Evolutionary conservation across 23 tunicate genomes (phyloP).

Genomic region (Trididemnum clinides): DNA sequence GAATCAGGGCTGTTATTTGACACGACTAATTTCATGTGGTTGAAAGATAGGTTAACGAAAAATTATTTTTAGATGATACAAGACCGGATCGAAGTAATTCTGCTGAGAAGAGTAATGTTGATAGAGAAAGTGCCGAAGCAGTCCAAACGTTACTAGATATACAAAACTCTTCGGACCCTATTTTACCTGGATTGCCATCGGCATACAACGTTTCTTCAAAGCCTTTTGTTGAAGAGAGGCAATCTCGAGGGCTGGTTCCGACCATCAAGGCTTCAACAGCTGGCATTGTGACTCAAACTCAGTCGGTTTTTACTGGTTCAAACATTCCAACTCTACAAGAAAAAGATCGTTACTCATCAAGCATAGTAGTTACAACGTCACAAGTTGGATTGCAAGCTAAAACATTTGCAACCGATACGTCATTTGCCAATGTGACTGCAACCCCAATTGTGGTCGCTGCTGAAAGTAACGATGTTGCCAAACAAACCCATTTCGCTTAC

Average conservation of each 20-base stretch:
- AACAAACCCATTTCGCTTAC: background rate
- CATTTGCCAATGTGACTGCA: background rate
- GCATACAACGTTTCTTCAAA: constrained; percentile 35
- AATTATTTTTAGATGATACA: no score
- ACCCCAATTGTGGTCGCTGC: background rate
- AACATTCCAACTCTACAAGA: background rate
- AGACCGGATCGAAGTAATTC: no score
- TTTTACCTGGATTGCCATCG: constrained; percentile 39
- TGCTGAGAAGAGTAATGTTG: background rate
- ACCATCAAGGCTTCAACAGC: background rate
- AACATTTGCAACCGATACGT: background rate
- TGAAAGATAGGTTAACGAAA: no score
- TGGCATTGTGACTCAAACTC: background rate
- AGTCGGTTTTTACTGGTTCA: background rate
- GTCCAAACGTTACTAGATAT: constrained; percentile 59
- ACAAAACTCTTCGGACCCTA: constrained; percentile 32
- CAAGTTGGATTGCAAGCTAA: background rate
- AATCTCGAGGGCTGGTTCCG: background rate
- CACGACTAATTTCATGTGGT: no score
- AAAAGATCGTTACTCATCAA: background rate
- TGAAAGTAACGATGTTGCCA: background rate
- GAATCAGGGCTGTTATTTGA: no score
- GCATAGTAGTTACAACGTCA: background rate
- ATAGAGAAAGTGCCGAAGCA: constrained; percentile 69
- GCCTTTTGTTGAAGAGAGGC: no score